phyloP scores from a whole-genome alignment of 2,113 vertebrate genomes.

The Upupa epops region DNA sequence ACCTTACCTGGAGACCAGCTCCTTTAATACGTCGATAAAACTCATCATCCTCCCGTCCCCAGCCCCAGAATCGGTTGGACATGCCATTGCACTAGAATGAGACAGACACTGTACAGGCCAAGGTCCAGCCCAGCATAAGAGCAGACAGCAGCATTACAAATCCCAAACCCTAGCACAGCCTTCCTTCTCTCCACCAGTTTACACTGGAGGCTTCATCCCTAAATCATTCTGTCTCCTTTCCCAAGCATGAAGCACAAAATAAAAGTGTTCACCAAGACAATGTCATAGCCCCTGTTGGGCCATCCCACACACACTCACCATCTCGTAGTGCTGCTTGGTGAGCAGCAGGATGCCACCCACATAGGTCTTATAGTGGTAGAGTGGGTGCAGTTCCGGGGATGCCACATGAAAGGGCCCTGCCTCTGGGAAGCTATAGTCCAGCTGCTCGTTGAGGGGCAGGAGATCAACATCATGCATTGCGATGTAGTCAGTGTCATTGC shows the following conservation, averaged over 20 bases:
- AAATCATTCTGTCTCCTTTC: not conserved
- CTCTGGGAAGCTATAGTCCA: conserved; percentile 91
- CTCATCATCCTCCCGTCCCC: conserved; percentile 96
- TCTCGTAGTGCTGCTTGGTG: conserved; percentile 90
- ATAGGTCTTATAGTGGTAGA: conserved; percentile 97
- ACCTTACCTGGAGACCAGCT: conserved; percentile 88
- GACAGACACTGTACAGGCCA: not conserved
- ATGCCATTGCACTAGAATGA: conserved; percentile 92
- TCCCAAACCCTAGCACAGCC: not conserved
- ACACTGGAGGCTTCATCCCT: not conserved
- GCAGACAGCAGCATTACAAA: too few species aligned
- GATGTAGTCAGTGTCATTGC: conserved; percentile 95
- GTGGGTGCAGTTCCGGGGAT: conserved; percentile 93
- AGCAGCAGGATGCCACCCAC: conserved; percentile 96
- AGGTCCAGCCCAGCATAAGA: not conserved
- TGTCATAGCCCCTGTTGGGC: rapidly evolving
- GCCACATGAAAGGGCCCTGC: conserved; percentile 94
- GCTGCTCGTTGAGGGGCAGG: conserved; percentile 89
- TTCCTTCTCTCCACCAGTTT: not conserved
- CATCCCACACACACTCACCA: conserved; percentile 72
- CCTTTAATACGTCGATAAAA: conserved; percentile 93
- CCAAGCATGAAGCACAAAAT: not conserved
- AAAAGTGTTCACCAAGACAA: rapidly evolving
- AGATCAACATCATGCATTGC: conserved; percentile 98
- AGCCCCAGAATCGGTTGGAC: conserved; percentile 99